phyloP scores from a whole-genome alignment of 2,888 invertebrate genomes.

The Lepidocyrtinus sp. region DNA sequence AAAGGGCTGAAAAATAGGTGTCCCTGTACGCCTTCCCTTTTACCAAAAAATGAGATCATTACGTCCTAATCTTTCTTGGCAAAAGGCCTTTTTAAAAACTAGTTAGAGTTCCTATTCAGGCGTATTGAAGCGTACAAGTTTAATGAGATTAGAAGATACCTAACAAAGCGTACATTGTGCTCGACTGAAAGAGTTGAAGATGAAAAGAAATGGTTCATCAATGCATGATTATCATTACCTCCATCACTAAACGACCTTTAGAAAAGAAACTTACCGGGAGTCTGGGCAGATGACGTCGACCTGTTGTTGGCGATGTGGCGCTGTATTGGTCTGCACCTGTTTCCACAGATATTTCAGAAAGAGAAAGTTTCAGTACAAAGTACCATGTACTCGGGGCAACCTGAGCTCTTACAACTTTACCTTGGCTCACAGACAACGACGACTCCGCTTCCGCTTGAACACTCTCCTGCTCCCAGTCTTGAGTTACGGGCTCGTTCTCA shows the following conservation, averaged over 20 bases:
- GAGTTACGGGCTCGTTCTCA: constrained; percentile 67
- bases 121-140: constrained; percentile 14
- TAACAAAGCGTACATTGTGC: constrained; percentile 1
- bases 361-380: no score
- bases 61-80: no score
- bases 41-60: no score
- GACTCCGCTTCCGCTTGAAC: constrained; percentile 25
- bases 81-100: no score
- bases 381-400: no score
- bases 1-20: no score
- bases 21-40: no score
- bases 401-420: constrained; percentile 41
- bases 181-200: neutral
- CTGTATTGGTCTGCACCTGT: constrained; percentile 63
- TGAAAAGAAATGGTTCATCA: neutral
- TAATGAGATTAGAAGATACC: constrained; percentile 34
- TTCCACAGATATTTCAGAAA: neutral
- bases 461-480: constrained; percentile 66
- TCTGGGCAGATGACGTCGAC: constrained; percentile 64
- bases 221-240: no score
- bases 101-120: no score
- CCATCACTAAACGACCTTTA: no score
- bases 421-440: constrained; percentile 59
- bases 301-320: constrained; percentile 64
- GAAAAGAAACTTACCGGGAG: constrained; percentile 65